phyloP scores from a whole-genome alignment of 2,888 invertebrate genomes.

The Leucophenga maculata region DNA sequence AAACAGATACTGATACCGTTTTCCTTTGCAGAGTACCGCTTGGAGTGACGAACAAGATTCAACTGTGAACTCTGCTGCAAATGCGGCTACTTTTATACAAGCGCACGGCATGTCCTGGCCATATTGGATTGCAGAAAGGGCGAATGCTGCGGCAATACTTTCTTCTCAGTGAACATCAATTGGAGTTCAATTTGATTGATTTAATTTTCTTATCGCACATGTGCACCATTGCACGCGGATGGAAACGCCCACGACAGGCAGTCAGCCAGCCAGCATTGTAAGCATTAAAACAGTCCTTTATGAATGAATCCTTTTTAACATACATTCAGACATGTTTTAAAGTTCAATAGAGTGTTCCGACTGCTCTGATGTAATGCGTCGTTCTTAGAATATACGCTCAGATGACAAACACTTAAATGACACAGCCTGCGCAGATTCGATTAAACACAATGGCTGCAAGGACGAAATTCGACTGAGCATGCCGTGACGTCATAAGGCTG shows the following conservation, averaged over 20 bases:
- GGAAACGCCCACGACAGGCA: conserved; percentile 4
- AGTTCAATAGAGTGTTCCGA: too few relatives aligned
- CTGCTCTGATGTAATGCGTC: too few relatives aligned
- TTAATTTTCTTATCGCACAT: conserved; percentile 63
- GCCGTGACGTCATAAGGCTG: neutral
- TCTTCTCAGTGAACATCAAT: neutral
- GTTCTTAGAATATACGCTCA: too few relatives aligned
- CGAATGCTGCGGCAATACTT: neutral
- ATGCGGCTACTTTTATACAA: conserved; percentile 6
- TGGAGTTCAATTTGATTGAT: conserved; percentile 42
- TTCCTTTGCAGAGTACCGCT: conserved; percentile 2
- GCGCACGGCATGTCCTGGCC: neutral
- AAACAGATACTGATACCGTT: neutral
- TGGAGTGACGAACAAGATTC: neutral
- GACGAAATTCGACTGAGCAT: too few relatives aligned
- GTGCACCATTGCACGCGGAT: conserved; percentile 55
- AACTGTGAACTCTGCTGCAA: neutral
- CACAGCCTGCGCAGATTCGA: too few relatives aligned
- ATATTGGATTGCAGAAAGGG: too few relatives aligned
- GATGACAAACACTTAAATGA: too few relatives aligned
- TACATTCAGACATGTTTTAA: too few relatives aligned
- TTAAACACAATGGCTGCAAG: too few relatives aligned
- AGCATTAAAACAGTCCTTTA: neutral
- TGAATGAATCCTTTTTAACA: conserved; percentile 3
- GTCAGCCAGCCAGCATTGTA: too few relatives aligned